A percentile compares a stretch with the other conserved stretches of the same genome.
Evolutionary conservation across 2,888 invertebrate species (phyloP).

Genomic region (Exephanes ischioxanthus): DNA sequence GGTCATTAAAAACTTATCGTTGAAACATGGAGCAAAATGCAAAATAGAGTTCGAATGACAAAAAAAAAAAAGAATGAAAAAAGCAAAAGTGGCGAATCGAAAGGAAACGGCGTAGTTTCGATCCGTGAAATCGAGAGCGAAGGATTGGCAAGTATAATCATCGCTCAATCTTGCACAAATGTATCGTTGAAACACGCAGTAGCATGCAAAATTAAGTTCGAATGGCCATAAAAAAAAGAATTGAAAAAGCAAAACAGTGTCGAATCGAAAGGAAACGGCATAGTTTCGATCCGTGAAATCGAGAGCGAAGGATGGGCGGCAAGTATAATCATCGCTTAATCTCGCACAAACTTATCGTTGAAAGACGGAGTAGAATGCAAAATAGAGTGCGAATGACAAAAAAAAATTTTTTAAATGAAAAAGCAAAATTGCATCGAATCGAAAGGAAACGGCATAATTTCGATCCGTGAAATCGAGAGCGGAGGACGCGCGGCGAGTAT

Average conservation of each 20-base stretch:
- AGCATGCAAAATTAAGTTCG: background rate
- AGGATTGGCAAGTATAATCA: background rate
- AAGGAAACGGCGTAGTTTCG: background rate
- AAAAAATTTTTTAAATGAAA: background rate
- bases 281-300: conserved; percentile 1
- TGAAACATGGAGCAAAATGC: background rate
- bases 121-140: conserved; percentile 12
- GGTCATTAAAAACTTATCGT: background rate
- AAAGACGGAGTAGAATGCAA: background rate
- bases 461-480: conserved; percentile 12
- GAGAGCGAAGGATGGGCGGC: conserved; percentile 25
- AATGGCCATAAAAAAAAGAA: background rate
- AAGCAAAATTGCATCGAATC: background rate
- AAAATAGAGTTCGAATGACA: background rate
- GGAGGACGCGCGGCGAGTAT: no score
- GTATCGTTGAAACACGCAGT: background rate
- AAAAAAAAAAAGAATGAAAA: background rate
- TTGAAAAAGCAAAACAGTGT: background rate
- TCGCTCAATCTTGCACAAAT: background rate
- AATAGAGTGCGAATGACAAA: background rate
- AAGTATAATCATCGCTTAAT: conserved; percentile 11
- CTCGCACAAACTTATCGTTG: background rate
- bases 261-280: background rate
- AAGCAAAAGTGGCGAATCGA: background rate
- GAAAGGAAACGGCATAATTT: background rate